Evolutionary conservation across 2,797 vertebrate genomes (phyloP).

Genomic region (Tarsius wallacei): DNA sequence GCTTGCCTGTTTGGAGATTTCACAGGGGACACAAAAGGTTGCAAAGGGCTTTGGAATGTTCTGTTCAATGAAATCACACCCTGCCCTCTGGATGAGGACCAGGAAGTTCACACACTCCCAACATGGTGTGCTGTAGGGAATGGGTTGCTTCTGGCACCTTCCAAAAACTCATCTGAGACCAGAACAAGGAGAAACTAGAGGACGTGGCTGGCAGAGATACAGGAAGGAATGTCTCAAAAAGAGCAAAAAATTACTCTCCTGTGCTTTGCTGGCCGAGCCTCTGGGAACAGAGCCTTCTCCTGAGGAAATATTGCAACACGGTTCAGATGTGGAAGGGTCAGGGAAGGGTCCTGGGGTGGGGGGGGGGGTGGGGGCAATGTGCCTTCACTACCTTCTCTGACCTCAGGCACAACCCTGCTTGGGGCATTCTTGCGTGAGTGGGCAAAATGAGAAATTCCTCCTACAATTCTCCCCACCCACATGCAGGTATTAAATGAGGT

Average conservation of each 20-base stretch:
- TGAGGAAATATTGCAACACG: slow-evolving; percentile 69
- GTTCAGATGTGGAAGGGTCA: slow-evolving; percentile 18
- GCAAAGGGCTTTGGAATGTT: slow-evolving; percentile 87
- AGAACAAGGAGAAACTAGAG: slow-evolving; percentile 83
- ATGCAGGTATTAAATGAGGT: slow-evolving; percentile 62
- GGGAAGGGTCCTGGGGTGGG: not conserved
- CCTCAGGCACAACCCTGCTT: not conserved
- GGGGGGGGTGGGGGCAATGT: not conserved
- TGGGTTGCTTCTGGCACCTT: slow-evolving; percentile 75
- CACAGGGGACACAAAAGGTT: slow-evolving; percentile 88
- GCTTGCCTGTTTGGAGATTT: slow-evolving; percentile 87
- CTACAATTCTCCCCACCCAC: slow-evolving; percentile 55
- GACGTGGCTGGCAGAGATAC: slow-evolving; percentile 87
- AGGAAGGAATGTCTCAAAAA: slow-evolving; percentile 89
- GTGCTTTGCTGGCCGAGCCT: slow-evolving; percentile 87
- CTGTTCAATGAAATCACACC: slow-evolving; percentile 87
- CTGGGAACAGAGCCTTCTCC: slow-evolving; percentile 81
- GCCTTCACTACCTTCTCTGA: slow-evolving; percentile 12
- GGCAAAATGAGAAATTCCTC: slow-evolving; percentile 84
- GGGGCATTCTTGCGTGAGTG: slow-evolving; percentile 41
- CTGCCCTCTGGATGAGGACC: slow-evolving; percentile 57
- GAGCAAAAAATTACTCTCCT: slow-evolving; percentile 79
- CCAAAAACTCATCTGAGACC: slow-evolving; percentile 84
- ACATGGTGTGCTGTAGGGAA: slow-evolving; percentile 75
- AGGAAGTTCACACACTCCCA: slow-evolving; percentile 78